Evolutionary conservation across 2,113 vertebrate genomes (phyloP).

Genomic region (Conger conger): DNA sequence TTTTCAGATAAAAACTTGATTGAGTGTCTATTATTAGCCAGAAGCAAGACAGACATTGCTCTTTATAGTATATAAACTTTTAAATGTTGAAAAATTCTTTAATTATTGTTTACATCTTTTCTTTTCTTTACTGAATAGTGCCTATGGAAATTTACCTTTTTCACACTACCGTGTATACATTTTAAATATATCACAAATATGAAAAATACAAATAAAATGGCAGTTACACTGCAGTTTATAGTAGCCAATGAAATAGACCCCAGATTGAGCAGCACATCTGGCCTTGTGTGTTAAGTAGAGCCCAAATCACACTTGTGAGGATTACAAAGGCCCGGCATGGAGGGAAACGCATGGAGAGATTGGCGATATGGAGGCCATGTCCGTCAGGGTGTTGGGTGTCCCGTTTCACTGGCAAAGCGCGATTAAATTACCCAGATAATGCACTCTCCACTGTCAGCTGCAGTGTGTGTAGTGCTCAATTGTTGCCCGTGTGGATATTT

Average conservation of each 20-base stretch:
- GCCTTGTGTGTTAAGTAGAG: neutral
- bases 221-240: neutral
- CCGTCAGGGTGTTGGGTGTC: neutral
- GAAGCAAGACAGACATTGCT: too few species aligned
- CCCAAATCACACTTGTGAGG: neutral
- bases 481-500: neutral
- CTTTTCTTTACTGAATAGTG: too few species aligned
- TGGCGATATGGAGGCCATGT: constrained; percentile 13
- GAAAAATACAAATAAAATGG: neutral
- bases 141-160: too few species aligned
- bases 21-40: too few species aligned
- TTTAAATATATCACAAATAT: too few species aligned
- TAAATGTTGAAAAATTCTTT: too few species aligned
- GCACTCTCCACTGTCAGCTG: constrained; percentile 6
- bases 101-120: too few species aligned
- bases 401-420: constrained; percentile 20
- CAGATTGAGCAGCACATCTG: neutral
- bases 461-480: constrained; percentile 2
- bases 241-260: neutral
- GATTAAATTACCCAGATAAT: constrained; percentile 30
- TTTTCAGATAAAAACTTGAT: too few species aligned
- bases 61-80: too few species aligned
- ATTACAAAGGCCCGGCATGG: neutral
- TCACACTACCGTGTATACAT: too few species aligned
- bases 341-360: constrained; percentile 7